Conservation (phyloP, 2,888 invertebrate genomes). For the Muscina levida region DNA sequence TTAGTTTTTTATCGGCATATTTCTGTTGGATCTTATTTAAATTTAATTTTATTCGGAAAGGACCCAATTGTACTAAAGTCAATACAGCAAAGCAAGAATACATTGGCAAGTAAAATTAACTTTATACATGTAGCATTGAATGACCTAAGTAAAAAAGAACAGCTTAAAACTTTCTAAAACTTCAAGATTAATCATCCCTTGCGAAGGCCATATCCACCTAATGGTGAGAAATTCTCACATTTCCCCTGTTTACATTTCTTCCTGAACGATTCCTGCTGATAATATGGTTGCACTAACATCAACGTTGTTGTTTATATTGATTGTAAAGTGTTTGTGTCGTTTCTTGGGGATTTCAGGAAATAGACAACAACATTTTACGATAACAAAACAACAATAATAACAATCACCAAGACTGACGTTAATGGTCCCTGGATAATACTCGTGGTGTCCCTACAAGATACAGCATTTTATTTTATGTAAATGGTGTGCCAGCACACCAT, state of each 20-base stretch:
- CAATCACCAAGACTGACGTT: slow-evolving; percentile 44
- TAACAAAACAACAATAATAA: slow-evolving; percentile 46
- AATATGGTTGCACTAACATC: slow-evolving; percentile 10
- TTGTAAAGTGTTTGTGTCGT: slow-evolving; percentile 48
- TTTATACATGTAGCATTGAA: no score
- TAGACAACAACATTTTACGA: slow-evolving; percentile 53
- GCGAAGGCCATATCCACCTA: no score
- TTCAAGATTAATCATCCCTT: no score
- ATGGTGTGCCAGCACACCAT: background rate
- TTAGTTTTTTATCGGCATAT: no score
- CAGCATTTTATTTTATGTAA: background rate
- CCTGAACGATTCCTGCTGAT: slow-evolving; percentile 3
- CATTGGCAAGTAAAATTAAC: no score
- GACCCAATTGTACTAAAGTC: no score
- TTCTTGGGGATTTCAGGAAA: slow-evolving; percentile 37
- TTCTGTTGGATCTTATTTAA: no score
- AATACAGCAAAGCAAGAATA: no score
- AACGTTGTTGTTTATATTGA: slow-evolving; percentile 33
- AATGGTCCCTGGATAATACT: slow-evolving; percentile 57
- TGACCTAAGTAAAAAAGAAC: no score
- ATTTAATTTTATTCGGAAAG: no score
- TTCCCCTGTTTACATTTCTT: slow-evolving; percentile 17
- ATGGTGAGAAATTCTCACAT: slow-evolving; percentile 48
- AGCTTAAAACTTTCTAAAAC: no score
- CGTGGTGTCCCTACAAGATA: slow-evolving; percentile 23